phyloP scores from a whole-genome alignment of 2,113 vertebrate genomes.

The Rhizomys pruinosus region DNA sequence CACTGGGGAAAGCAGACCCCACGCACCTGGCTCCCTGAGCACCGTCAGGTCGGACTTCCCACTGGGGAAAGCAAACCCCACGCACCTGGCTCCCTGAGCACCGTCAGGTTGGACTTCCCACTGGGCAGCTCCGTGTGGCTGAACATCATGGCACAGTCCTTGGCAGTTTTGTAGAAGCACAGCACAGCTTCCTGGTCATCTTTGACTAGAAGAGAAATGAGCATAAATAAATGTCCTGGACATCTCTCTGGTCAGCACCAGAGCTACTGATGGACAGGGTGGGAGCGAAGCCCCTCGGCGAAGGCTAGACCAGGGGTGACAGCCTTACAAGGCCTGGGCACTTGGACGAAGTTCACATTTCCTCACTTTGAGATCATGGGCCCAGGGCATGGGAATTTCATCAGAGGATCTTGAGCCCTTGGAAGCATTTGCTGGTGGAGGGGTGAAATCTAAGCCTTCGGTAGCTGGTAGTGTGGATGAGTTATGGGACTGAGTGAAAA shows the following conservation, averaged over 20 bases:
- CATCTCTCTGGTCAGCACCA: neutral
- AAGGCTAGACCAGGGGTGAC: neutral
- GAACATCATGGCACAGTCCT: slow-evolving; percentile 98
- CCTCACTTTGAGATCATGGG: neutral
- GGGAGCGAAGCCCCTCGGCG: rapidly evolving
- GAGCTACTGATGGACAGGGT: rapidly evolving
- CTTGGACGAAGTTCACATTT: neutral
- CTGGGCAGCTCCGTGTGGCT: slow-evolving; percentile 94
- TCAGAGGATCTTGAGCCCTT: slow-evolving; percentile 23
- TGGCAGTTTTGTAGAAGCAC: slow-evolving; percentile 94
- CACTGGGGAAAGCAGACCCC: neutral
- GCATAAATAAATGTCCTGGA: neutral
- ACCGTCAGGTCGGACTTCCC: slow-evolving; percentile 93
- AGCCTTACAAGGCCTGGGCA: neutral
- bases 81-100: slow-evolving; percentile 95
- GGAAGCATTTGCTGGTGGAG: neutral
- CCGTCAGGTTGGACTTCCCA: slow-evolving; percentile 92
- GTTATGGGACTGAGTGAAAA: neutral
- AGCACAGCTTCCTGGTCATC: slow-evolving; percentile 90
- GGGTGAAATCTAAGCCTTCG: neutral
- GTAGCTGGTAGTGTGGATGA: neutral
- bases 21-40: slow-evolving; percentile 94
- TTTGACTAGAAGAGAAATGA: slow-evolving; percentile 84
- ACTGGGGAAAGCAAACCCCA: slow-evolving; percentile 78
- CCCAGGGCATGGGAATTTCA: slow-evolving; percentile 20